These are phyloP conservation scores for Lasiurus borealis DNA, from an alignment of 2,113 vertebrate species.

Conservation along the genomic window DNA sequence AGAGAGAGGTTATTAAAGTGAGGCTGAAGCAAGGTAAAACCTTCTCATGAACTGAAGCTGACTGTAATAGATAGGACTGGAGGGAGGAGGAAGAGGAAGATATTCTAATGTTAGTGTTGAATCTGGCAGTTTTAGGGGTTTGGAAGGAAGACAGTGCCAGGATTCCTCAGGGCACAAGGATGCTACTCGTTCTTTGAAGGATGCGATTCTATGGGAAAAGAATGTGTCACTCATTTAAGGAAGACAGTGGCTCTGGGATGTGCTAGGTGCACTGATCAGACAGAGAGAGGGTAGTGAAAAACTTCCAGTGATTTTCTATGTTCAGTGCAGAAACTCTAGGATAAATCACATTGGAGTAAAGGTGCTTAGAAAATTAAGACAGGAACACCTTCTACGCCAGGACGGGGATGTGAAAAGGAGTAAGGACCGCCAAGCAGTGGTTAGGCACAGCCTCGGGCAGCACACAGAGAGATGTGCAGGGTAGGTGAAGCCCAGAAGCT, in stretches of 20 bases:
- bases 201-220: neutral
- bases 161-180: neutral
- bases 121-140: neutral
- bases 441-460: neutral
- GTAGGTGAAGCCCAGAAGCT: neutral
- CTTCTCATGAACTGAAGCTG: neutral
- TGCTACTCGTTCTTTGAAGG: neutral
- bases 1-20: neutral
- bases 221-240: neutral
- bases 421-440: neutral
- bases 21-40: neutral
- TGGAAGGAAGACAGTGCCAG: neutral
- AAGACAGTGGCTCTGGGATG: neutral
- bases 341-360: neutral
- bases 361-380: neutral
- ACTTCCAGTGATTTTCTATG: neutral
- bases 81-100: too few species aligned
- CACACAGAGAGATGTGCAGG: neutral
- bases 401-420: neutral
- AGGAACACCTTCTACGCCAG: neutral
- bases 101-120: neutral
- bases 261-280: neutral
- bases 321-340: slow-evolving; percentile 21
- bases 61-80: neutral
- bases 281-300: neutral